Percentiles rank a stretch among this genome's conserved stretches.
phyloP scores from a whole-genome alignment of 2,888 invertebrate genomes.

The Trachelus iudaicus region DNA sequence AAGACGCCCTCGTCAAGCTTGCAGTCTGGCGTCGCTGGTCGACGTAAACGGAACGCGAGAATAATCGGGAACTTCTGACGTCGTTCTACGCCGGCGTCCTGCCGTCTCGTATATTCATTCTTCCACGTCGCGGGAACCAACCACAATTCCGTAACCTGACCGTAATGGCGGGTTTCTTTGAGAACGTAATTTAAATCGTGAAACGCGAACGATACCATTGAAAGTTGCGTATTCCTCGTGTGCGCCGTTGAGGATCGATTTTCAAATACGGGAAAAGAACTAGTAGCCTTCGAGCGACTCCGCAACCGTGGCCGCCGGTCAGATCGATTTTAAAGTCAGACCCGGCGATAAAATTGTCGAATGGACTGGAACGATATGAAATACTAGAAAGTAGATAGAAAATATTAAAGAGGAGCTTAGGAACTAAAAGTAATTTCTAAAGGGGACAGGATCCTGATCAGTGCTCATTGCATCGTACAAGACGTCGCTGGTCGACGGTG shows the following conservation, averaged over 20 bases:
- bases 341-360: slow-evolving; percentile 3
- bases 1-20: slow-evolving; percentile 40
- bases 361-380: background rate
- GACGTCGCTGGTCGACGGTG: background rate
- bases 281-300: slow-evolving; percentile 12
- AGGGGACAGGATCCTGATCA: background rate
- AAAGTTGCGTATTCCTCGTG: background rate
- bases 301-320: slow-evolving; percentile 6
- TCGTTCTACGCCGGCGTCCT: slow-evolving; percentile 23
- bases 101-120: background rate
- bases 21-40: slow-evolving; percentile 56
- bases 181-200: background rate
- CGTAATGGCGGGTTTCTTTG: background rate
- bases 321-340: slow-evolving; percentile 7
- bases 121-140: background rate
- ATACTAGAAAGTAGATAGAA: background rate
- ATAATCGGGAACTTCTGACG: slow-evolving; percentile 22
- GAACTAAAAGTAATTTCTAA: background rate
- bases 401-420: background rate
- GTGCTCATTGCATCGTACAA: background rate
- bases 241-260: slow-evolving; percentile 36
- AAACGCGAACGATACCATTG: background rate
- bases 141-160: background rate
- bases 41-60: slow-evolving; percentile 36
- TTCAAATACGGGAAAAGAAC: slow-evolving; percentile 25